A percentile compares a stretch with the other conserved stretches of the same genome.
Evolutionary conservation across 1,140 invertebrate genomes (phyloP).

Genomic region (Micrasema longulum): DNA sequence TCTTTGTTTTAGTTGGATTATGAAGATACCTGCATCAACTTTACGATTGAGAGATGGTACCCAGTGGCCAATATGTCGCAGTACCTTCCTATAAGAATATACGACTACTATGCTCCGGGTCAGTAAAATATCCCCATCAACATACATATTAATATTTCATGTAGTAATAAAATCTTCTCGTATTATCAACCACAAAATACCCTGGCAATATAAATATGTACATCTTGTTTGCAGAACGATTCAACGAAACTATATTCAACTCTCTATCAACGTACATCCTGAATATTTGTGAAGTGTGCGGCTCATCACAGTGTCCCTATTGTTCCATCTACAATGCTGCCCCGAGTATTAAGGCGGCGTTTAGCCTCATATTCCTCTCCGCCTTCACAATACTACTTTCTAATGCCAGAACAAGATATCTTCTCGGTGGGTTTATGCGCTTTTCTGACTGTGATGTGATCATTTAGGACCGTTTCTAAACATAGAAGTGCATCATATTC

Average conservation of each 20-base stretch:
- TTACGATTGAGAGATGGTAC: conserved; percentile 93
- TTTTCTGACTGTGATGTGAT: conserved; percentile 27
- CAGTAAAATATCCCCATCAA: background rate
- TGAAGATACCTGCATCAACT: conserved; percentile 89
- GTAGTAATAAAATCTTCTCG: background rate
- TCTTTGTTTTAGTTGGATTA: conserved; percentile 77
- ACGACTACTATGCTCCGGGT: conserved; percentile 98
- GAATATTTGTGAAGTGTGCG: conserved; percentile 98
- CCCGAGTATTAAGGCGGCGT: conserved; percentile 60
- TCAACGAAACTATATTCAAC: conserved; percentile 94
- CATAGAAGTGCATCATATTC: conserved; percentile 11
- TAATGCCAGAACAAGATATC: conserved; percentile 30
- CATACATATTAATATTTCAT: background rate
- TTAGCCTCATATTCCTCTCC: conserved; percentile 60
- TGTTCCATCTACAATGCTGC: conserved; percentile 90
- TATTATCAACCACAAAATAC: too few relatives aligned
- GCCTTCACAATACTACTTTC: conserved; percentile 34
- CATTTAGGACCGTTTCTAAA: conserved; percentile 11
- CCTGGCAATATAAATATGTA: background rate
- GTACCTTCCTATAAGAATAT: conserved; percentile 89
- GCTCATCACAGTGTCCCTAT: conserved; percentile 97
- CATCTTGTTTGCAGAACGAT: conserved; percentile 78
- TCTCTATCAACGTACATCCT: conserved; percentile 87
- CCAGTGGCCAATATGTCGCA: conserved; percentile 97
- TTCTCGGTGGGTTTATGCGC: conserved; percentile 30